phyloP scores from a whole-genome alignment of 2,113 vertebrate genomes.

The Machaerirhynchus nigripectus region DNA sequence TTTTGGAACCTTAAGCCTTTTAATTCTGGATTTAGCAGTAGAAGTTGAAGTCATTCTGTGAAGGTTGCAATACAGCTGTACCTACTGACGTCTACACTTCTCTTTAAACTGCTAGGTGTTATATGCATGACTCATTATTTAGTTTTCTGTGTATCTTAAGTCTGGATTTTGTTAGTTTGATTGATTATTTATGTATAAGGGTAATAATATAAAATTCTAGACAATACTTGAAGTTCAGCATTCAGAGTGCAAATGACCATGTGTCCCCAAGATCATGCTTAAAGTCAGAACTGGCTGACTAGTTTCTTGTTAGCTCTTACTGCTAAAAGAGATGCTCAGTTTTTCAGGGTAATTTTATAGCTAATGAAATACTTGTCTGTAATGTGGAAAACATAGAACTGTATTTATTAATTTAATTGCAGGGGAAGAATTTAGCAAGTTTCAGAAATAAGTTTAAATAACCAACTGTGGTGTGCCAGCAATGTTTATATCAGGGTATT shows the following conservation, averaged over 20 bases:
- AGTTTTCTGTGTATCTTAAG: background rate
- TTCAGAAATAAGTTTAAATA: background rate
- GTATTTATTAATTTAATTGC: background rate
- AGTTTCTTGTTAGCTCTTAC: background rate
- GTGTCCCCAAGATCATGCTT: background rate
- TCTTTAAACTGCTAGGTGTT: background rate
- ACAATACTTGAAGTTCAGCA: background rate
- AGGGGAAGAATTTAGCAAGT: background rate
- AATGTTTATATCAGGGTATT: background rate
- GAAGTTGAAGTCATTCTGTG: background rate
- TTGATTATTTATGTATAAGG: background rate
- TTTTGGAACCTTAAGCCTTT: background rate
- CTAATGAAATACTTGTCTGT: background rate
- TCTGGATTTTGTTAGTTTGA: background rate
- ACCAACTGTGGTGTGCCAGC: background rate
- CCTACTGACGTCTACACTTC: background rate
- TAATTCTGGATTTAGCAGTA: background rate
- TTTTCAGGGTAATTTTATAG: background rate
- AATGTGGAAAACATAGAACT: background rate
- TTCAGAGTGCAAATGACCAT: background rate
- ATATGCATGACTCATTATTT: background rate
- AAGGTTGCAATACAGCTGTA: background rate
- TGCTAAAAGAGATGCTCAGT: background rate
- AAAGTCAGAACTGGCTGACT: background rate
- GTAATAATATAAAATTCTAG: background rate